Conservation (phyloP, 2,113 vertebrate species). For the Talpa occidentalis region DNA sequence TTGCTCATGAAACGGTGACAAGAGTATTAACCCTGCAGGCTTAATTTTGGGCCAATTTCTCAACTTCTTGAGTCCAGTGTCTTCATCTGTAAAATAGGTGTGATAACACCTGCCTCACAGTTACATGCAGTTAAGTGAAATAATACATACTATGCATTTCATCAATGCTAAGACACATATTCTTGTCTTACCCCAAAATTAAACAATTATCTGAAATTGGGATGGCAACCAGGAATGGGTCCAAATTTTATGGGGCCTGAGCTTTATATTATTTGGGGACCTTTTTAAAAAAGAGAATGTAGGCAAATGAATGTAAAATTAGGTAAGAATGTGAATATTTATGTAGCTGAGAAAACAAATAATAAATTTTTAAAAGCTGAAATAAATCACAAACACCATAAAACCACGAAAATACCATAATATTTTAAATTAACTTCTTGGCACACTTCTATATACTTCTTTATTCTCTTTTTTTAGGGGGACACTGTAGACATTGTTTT, state of each 20-base stretch:
- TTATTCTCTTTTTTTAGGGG: neutral
- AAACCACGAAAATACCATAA: neutral
- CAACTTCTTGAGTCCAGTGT: neutral
- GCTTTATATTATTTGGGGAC: neutral
- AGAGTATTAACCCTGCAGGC: neutral
- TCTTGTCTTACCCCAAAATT: neutral
- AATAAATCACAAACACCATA: neutral
- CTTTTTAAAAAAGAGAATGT: neutral
- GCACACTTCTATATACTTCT: neutral
- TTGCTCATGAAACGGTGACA: neutral
- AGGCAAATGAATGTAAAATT: constrained; percentile 49
- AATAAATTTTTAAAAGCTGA: constrained; percentile 3
- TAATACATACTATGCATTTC: neutral
- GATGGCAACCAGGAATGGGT: neutral
- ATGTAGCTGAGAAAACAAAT: constrained; percentile 35
- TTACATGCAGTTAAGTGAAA: constrained; percentile 11
- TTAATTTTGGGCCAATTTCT: neutral
- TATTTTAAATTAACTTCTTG: neutral
- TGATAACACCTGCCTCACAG: neutral
- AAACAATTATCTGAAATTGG: constrained; percentile 2
- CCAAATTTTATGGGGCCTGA: neutral
- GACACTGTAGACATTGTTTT: neutral
- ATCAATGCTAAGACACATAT: neutral
- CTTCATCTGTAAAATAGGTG: neutral
- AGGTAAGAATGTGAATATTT: constrained; percentile 22